phyloP scores from a whole-genome alignment of 2,113 vertebrate genomes.

The Lontra canadensis region DNA sequence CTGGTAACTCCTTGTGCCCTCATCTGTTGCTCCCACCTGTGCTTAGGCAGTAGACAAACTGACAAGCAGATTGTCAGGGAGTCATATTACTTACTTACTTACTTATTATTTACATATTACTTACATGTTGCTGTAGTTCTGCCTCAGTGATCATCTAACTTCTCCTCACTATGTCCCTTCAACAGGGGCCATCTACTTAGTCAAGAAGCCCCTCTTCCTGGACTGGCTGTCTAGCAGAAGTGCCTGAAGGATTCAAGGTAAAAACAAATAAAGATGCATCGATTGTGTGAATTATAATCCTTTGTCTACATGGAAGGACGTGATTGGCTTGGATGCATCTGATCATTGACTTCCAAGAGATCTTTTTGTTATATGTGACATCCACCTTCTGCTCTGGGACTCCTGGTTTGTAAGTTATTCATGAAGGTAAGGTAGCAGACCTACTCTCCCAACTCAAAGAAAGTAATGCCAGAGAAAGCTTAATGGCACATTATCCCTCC shows the following conservation, averaged over 20 bases:
- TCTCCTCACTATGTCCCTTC: neutral
- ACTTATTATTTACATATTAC: neutral
- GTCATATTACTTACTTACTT: neutral
- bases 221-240: neutral
- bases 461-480: neutral
- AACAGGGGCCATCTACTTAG: neutral
- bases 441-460: neutral
- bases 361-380: neutral
- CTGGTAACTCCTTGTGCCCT: neutral
- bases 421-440: neutral
- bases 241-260: neutral
- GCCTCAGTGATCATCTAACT: neutral
- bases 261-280: neutral
- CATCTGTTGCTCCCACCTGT: neutral
- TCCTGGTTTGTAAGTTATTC: neutral
- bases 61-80: neutral
- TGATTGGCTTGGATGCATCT: neutral
- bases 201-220: neutral
- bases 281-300: neutral
- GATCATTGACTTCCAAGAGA: neutral
- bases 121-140: neutral
- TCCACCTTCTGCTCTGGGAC: neutral
- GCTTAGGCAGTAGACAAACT: neutral
- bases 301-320: neutral
- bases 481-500: neutral